Evolutionary conservation across 2,888 invertebrate genomes (phyloP).

Genomic region (Campoplex nolae): DNA sequence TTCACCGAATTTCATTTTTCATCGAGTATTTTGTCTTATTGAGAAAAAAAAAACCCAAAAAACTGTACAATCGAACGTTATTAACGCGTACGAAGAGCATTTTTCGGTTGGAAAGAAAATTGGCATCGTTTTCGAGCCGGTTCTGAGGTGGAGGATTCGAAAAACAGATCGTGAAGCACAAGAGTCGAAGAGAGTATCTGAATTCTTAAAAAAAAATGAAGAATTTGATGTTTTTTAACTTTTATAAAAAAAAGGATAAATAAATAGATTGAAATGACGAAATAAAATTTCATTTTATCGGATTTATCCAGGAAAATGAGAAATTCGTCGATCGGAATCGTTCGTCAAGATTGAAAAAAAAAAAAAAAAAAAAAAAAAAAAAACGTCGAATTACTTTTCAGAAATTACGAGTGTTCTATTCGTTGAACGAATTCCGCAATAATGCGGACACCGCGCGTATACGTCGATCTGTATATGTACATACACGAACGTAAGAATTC

Average conservation of each 20-base stretch:
- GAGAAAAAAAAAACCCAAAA: too few relatives aligned
- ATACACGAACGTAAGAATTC: constrained; percentile 59
- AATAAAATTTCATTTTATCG: too few relatives aligned
- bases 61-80: too few relatives aligned
- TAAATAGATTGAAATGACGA: too few relatives aligned
- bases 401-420: neutral
- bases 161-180: too few relatives aligned
- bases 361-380: neutral
- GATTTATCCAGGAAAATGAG: too few relatives aligned
- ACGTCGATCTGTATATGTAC: constrained; percentile 8
- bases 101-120: neutral
- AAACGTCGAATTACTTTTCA: neutral
- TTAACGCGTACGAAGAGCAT: neutral
- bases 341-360: too few relatives aligned
- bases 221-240: neutral
- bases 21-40: too few relatives aligned
- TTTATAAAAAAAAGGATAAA: neutral
- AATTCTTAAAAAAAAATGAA: neutral
- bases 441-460: neutral
- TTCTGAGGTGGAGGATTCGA: too few relatives aligned
- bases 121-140: too few relatives aligned
- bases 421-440: neutral
- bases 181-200: too few relatives aligned
- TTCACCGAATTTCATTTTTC: too few relatives aligned
- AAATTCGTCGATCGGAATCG: neutral